Conservation (phyloP, 2,797 vertebrate species). For the Garrulus glandarius region DNA sequence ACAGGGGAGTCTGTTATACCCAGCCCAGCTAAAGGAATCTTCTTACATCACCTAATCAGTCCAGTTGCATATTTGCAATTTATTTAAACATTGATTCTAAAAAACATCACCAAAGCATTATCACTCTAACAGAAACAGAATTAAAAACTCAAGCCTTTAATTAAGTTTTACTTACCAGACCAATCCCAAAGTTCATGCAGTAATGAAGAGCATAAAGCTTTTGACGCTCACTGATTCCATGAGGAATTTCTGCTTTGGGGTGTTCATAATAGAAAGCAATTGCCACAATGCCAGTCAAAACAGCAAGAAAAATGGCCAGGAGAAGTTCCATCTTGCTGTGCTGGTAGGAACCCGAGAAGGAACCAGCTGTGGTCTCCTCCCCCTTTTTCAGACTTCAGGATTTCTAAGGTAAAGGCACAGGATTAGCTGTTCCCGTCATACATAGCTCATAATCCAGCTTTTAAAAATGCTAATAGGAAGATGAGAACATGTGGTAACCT, state of each 20-base stretch:
- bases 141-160: not conserved
- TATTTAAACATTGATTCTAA: not conserved
- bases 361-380: not conserved
- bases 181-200: not conserved
- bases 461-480: not conserved
- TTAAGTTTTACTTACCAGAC: slow-evolving; percentile 36
- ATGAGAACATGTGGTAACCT: not conserved
- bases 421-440: not conserved
- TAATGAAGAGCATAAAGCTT: not conserved
- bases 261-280: slow-evolving; percentile 28
- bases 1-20: not conserved
- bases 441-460: not conserved
- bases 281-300: not conserved
- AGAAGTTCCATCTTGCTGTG: slow-evolving; percentile 6
- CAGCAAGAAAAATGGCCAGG: not conserved
- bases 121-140: not conserved
- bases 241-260: slow-evolving; percentile 22
- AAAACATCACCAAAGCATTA: not conserved
- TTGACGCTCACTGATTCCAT: not conserved
- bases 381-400: not conserved
- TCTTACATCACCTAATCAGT: not conserved
- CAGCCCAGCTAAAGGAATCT: not conserved
- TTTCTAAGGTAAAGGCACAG: not conserved
- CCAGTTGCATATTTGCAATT: not conserved
- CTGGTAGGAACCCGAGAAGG: not conserved